Percentiles rank a stretch among this genome's conserved stretches.
Conservation (phyloP, 2,113 vertebrate species). For the Ammodramus savannarum region DNA sequence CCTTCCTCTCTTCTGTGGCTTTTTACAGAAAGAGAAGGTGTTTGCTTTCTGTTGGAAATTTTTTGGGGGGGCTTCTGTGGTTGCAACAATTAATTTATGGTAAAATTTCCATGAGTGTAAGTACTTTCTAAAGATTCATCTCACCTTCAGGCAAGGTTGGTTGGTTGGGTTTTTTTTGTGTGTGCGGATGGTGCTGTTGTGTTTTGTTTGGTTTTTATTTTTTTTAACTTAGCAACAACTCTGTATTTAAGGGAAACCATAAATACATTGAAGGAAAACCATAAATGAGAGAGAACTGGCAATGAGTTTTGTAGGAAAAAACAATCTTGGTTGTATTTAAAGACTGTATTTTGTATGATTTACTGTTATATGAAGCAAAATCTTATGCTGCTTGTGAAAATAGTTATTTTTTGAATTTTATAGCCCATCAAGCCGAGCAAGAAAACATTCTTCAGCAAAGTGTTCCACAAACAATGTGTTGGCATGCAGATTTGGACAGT, state of each 20-base stretch:
- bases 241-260: neutral
- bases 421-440: neutral
- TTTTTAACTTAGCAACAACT: neutral
- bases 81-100: neutral
- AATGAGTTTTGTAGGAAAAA: neutral
- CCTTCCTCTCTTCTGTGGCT: neutral
- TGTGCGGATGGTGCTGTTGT: neutral
- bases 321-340: neutral
- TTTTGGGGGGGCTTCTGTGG: neutral
- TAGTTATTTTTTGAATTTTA: neutral
- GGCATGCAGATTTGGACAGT: neutral
- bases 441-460: neutral
- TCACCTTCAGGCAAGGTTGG: neutral
- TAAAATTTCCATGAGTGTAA: neutral
- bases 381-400: neutral
- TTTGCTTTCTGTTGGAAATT: neutral
- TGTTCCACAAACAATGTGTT: neutral
- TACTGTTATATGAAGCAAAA: neutral
- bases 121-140: neutral
- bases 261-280: neutral
- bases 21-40: neutral
- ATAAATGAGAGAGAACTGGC: neutral
- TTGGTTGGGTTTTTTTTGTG: neutral
- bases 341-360: neutral
- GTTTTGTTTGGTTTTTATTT: neutral